Evolutionary conservation across 2,113 vertebrate genomes (phyloP), one percentile per base, ranked within the genome.

Genomic region (Tupaia tana): DNA sequence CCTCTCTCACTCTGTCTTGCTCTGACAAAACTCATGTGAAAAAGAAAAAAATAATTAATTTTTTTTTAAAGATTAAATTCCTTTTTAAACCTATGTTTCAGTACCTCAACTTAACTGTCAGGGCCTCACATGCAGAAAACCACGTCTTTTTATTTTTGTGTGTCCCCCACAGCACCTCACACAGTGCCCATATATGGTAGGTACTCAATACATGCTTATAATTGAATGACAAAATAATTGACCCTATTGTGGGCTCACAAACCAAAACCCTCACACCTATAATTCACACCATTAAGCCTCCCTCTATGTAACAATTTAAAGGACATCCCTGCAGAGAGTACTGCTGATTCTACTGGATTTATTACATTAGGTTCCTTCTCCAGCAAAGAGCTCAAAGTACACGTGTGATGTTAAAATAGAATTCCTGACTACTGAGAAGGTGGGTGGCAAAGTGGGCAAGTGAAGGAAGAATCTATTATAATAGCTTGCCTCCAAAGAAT

Each of bases 381-480:
- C 75, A 95, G 86, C 79, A 96, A 96, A 96, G 70, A 96, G 79
- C 90, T 97, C 78, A 86, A 96, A 96, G 92, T 93, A 95, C 70
- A 96, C 12, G 9, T 61, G 58, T 92, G 95, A 93, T 80, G 43
- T 94, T 96, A 97, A 97, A 97, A 97, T 61, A 96, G 91, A 96
- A 96, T 91, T 95, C 90, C 80, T 95, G 56, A 96, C 95, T 95
- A 97, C 97, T 96, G 95, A 97, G 96, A 96, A 95, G 88, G 96
- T 97, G 83, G 96, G 97, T 91, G 92, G 96, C 18, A 95, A 93
- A 96, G 96, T 89, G 75, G 88, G 85, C 82, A 98, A 97, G 92
- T 93, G 64, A 93, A 96, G 75, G 63, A 94, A 96, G 58, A 93
- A 89, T 91, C 93, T 95, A 93, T 98, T 96, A 91, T 96, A 96